Percentiles rank a stretch among this genome's conserved stretches.
phyloP scores from a whole-genome alignment of 2,888 invertebrate species.

The Platerodrilus igneus region DNA sequence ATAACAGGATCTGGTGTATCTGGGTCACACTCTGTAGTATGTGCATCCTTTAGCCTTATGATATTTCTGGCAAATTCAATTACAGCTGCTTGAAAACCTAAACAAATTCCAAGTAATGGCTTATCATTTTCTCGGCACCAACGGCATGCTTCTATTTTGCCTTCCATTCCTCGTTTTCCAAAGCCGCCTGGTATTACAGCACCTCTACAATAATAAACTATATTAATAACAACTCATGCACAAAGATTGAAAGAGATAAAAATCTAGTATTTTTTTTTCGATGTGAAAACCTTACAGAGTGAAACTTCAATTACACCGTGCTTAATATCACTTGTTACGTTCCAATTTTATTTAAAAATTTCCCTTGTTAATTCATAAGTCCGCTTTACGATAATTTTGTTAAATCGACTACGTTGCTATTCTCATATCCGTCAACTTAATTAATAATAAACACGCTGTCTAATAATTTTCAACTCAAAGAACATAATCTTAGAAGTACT shows the following conservation, averaged over 20 bases:
- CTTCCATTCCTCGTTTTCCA: slow-evolving; percentile 92
- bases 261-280: too few relatives aligned
- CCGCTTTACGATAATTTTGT: too few relatives aligned
- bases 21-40: slow-evolving; percentile 80
- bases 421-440: too few relatives aligned
- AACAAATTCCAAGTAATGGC: slow-evolving; percentile 93
- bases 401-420: too few relatives aligned
- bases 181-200: slow-evolving; percentile 97
- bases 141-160: slow-evolving; percentile 88
- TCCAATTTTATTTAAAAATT: too few relatives aligned
- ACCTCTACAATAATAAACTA: slow-evolving; percentile 76
- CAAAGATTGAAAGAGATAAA: too few relatives aligned
- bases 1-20: slow-evolving; percentile 74
- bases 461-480: too few relatives aligned
- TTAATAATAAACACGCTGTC: too few relatives aligned
- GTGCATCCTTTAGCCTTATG: slow-evolving; percentile 69
- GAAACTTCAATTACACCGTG: background rate
- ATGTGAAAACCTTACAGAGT: slow-evolving; percentile 1
- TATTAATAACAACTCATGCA: too few relatives aligned
- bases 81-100: slow-evolving; percentile 96
- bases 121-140: slow-evolving; percentile 89
- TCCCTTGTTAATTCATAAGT: too few relatives aligned
- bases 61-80: slow-evolving; percentile 92
- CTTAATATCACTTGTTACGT: background rate
- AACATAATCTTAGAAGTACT: too few relatives aligned